Base-by-base conservation (phyloP, 2,113 vertebrate species). In the Pachycephala philippinensis region DNA sequence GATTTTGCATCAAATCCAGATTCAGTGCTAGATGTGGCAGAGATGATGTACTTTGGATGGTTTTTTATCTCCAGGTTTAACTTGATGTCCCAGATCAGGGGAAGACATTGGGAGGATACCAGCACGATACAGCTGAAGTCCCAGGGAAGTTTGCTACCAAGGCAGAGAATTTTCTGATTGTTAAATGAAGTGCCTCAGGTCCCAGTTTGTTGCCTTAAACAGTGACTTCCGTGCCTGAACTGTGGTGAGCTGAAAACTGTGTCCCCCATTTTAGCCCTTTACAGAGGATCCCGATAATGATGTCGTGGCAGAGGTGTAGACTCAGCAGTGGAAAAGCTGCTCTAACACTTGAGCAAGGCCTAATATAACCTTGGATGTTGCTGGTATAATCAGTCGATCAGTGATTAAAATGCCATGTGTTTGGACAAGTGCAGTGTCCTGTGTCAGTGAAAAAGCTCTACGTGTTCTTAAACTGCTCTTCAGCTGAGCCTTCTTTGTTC, bases 81-180 rank as follows among this genome's bases (percentile, higher is more conserved):
- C 12, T 47, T 2, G 0, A 1, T 0, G 30, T 52, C 39, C 35
- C 18, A 72, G 6, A 42, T 60, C 30, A 56, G 13, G 22, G 45
- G 33, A 84, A 81, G 50, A 59, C 9, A 12, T 26, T 37, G 28
- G 37, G 17, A 87, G 15, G 26, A 72, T 24, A 56, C 10, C 44
- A 72, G 13, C 13, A 80, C 7, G 22, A 42, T 22, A 28, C 8
- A 42, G 11, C 66, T 60, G 7, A 89, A 89, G 39, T 89, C 39
- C 19, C 27, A 30, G 35, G 53, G 40, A 70, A 52, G 16, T 78
- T 87, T 70, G n/a, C 40, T 50, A 18, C 49, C 4, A 2, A 89
- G 37, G 37, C 31, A 86, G 57, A 76, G 39, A 82, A 76, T 26
- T n/a, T 27, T 15, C 23, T 69, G 19, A n/a, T 0, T 3, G 57